Evolutionary conservation across 1,140 invertebrate species (phyloP).

Genomic region (Eumaeus atala): DNA sequence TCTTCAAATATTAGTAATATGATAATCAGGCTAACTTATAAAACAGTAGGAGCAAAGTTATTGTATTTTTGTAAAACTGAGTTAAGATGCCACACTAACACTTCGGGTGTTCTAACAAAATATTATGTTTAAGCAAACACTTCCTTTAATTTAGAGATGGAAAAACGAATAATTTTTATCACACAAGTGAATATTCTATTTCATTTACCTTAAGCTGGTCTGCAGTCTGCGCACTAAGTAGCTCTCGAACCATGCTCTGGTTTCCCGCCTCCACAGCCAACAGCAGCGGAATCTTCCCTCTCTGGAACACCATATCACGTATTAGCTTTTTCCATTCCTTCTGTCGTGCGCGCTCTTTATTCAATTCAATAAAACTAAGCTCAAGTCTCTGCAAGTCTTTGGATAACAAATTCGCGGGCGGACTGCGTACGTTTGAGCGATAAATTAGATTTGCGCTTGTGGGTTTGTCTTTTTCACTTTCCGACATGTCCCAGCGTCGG

Average conservation of each 20-base stretch:
- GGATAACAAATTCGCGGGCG: conserved; percentile 41
- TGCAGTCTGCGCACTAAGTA: conserved; percentile 87
- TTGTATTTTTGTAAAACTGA: too few relatives aligned
- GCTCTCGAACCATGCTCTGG: conserved; percentile 92
- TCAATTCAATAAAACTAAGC: conserved; percentile 74
- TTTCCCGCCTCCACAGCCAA: conserved; percentile 95
- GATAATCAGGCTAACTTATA: too few relatives aligned
- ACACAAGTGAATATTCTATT: background rate
- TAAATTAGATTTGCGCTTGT: conserved; percentile 43
- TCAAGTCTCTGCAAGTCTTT: conserved; percentile 62
- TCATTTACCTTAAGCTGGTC: conserved; percentile 83
- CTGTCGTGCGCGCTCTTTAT: conserved; percentile 72
- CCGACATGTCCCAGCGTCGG: conserved; percentile 35
- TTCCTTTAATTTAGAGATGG: too few relatives aligned
- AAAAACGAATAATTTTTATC: too few relatives aligned
- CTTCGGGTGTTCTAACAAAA: too few relatives aligned
- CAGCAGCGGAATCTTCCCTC: conserved; percentile 93
- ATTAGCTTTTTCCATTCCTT: conserved; percentile 75
- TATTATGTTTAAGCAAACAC: too few relatives aligned
- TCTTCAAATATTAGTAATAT: too few relatives aligned
- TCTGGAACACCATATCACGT: conserved; percentile 79
- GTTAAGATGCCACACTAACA: too few relatives aligned
- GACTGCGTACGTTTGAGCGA: conserved; percentile 39
- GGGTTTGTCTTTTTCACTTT: conserved; percentile 40
- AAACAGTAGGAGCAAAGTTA: too few relatives aligned